These are phyloP conservation scores for Monarcha castaneiventris DNA, from an alignment of 2,113 vertebrate species.

Conservation along the genomic window DNA sequence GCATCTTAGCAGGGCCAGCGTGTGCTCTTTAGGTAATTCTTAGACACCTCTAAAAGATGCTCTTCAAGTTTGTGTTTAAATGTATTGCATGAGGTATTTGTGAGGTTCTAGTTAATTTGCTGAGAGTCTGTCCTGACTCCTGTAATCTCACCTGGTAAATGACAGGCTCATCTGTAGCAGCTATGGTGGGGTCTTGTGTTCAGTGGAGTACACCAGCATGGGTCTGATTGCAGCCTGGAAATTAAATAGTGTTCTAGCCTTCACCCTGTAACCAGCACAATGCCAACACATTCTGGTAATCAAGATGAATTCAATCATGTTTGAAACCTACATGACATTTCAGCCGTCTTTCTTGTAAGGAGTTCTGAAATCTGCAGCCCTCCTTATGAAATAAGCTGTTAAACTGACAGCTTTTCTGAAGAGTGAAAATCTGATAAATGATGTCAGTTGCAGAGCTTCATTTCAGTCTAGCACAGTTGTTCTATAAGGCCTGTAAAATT, in stretches of 20 bases:
- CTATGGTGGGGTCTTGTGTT: not conserved
- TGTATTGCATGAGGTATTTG: not conserved
- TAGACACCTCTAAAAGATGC: not conserved
- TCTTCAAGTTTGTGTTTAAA: not conserved
- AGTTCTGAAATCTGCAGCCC: not conserved
- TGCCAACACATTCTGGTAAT: not conserved
- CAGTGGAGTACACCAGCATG: not conserved
- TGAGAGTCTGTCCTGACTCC: not conserved
- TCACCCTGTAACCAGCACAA: not conserved
- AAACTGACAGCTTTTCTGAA: not conserved
- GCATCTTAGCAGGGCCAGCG: rapidly evolving
- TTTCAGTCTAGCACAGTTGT: not conserved
- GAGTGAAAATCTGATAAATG: not conserved
- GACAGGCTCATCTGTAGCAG: not conserved
- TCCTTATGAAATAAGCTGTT: not conserved
- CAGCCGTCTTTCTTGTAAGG: not conserved
- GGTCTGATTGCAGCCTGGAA: not conserved
- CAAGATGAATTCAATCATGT: not conserved
- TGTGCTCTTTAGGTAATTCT: not conserved
- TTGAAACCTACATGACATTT: not conserved
- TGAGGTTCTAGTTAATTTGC: not conserved
- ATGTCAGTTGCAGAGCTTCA: not conserved
- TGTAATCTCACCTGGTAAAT: not conserved
- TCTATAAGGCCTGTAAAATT: not conserved
- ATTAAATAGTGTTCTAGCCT: not conserved